Evolutionary conservation across 1,140 invertebrate genomes (phyloP), one percentile per base, ranked within the genome.

Genomic region (Eriocheir sinensis): DNA sequence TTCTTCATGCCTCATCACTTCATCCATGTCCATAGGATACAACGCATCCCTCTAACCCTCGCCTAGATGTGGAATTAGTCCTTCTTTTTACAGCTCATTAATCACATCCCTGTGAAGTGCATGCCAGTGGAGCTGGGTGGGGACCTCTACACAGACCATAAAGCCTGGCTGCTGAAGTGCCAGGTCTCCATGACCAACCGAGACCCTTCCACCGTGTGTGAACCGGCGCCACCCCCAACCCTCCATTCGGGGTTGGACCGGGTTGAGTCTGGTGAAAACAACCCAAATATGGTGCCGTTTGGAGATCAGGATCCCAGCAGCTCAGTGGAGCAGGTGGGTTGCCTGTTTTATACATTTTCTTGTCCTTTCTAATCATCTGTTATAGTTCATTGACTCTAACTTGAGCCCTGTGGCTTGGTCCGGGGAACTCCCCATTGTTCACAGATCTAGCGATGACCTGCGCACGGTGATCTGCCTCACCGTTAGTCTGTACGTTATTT

Each of bases 51-150:
- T 72, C n/a, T 15, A 72, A 15, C 60, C 60, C n/a, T 40, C 91
- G 27, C 40, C 30, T 94, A 12, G 36, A 88, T 60, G 86, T 89
- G 36, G 83, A 27, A 93, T n/a, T 93, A 95, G 95, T 97, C n/a
- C 95, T 96, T 81, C 92, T 96, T 36, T 38, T 93, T 94, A 1
- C 95, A 96, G 95, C 92, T 96, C 44, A 80, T 89, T 60, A 94
- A 96, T 53, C 97, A 97, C 96, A 97, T 97, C 81, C 97, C 97
- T 32, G 97, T 97, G 85, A 98, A 98, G 96, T 98, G 98, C 96
- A 97, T 99, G 96, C 99, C 99, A 92, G 97, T 97, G 95, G 98
- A 98, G 96, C 97, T 99, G 93, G 99, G 99, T 95, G 99, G 99
- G 95, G 98, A 97, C 94, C 97, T 98, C 96, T 97, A 98, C 96